A percentile compares a stretch with the other conserved stretches of the same genome.
These are phyloP conservation scores for Oreohelix idahoensis DNA, from an alignment of 1,140 invertebrate species.

Conservation along the genomic window DNA sequence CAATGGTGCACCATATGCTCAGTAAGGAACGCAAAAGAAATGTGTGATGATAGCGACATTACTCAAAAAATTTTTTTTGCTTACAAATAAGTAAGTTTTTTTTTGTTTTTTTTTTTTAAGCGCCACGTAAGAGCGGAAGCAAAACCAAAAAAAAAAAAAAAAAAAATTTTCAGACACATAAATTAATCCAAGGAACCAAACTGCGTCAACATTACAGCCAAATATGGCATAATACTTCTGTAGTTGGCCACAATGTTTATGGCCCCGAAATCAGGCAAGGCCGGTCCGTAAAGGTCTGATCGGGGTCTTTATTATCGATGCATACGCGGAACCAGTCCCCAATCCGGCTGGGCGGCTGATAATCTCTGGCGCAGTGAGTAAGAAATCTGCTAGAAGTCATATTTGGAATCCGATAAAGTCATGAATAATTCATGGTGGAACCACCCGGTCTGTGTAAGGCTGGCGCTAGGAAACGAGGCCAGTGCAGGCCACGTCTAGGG, in stretches of 20 bases:
- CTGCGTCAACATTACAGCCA: not conserved
- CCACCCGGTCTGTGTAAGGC: not conserved
- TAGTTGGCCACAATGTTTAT: slow-evolving; percentile 16
- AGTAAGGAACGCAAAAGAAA: too few species aligned
- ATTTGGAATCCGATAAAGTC: slow-evolving; percentile 35
- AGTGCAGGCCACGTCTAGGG: not conserved
- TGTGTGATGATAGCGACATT: too few species aligned
- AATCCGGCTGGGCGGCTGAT: not conserved
- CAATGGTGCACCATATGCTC: too few species aligned
- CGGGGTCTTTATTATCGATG: slow-evolving; percentile 8
- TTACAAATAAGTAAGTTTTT: too few species aligned
- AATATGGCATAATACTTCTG: not conserved
- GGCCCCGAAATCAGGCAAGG: slow-evolving; percentile 7
- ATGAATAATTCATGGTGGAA: slow-evolving; percentile 35
- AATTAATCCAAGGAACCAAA: not conserved
- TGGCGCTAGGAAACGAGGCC: not conserved
- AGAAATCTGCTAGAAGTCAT: slow-evolving; percentile 41
- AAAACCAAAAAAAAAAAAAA: too few species aligned
- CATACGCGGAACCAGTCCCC: slow-evolving; percentile 11
- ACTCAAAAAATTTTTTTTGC: too few species aligned
- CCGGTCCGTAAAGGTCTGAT: not conserved
- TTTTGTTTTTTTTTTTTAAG: too few species aligned
- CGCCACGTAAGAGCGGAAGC: not conserved
- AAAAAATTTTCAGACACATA: not conserved
- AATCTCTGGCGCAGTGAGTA: slow-evolving; percentile 18